These are phyloP conservation scores for Eidolon helvum DNA, from an alignment of 2,113 vertebrate species.

Conservation along the genomic window DNA sequence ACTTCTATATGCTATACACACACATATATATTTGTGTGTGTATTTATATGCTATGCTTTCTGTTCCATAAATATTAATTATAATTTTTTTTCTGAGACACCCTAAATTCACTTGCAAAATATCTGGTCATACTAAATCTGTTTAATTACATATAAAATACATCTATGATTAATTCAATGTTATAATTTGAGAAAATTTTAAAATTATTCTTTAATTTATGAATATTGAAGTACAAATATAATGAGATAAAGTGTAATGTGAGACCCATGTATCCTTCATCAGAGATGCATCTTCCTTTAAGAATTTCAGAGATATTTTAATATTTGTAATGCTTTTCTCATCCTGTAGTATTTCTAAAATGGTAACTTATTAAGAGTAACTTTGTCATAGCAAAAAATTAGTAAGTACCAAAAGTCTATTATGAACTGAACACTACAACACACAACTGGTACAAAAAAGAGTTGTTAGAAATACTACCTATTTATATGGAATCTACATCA, in stretches of 20 bases:
- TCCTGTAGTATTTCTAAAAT: not conserved
- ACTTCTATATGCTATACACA: not conserved
- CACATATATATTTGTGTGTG: not conserved
- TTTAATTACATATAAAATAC: not conserved
- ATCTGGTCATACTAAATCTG: slow-evolving; percentile 1
- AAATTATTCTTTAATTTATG: not conserved
- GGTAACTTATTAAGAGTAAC: not conserved
- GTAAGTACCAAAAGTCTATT: not conserved
- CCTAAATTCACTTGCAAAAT: slow-evolving; percentile 41
- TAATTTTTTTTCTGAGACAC: not conserved
- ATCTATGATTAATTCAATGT: not conserved
- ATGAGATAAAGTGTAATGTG: not conserved
- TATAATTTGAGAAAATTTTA: not conserved
- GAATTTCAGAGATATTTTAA: slow-evolving; percentile 6
- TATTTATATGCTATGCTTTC: not conserved
- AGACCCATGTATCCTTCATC: not conserved
- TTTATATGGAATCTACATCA: not conserved
- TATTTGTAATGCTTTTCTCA: slow-evolving; percentile 21
- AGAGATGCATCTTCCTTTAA: not conserved
- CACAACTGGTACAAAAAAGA: not conserved
- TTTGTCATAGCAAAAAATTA: not conserved
- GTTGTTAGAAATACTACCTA: not conserved
- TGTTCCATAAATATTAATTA: not conserved
- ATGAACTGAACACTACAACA: not conserved
- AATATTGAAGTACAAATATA: not conserved